A percentile compares a stretch with the other conserved stretches of the same genome.
Evolutionary conservation across 1,140 invertebrate species (phyloP).

Genomic region (Prorops nasuta): DNA sequence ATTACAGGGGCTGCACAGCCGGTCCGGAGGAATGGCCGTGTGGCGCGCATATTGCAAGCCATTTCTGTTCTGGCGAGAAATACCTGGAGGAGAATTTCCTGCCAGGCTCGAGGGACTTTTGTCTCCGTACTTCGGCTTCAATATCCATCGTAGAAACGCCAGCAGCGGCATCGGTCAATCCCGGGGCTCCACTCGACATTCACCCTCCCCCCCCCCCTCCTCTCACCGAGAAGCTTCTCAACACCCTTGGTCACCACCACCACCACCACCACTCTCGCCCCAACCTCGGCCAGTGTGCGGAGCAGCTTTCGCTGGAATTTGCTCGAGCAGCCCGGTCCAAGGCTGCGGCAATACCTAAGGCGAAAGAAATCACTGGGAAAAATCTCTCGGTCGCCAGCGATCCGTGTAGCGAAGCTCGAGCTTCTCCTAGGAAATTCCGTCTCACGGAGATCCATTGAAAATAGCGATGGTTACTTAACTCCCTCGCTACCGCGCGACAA

Average conservation of each 20-base stretch:
- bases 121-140: not conserved
- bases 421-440: too few relatives aligned
- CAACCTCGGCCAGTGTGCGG: too few relatives aligned
- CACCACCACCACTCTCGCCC: not conserved
- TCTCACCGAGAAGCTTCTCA: not conserved
- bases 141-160: not conserved
- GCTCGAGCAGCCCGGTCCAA: not conserved
- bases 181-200: not conserved
- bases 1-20: slow-evolving; percentile 22
- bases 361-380: not conserved
- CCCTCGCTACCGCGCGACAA: too few relatives aligned
- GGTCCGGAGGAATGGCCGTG: slow-evolving; percentile 9
- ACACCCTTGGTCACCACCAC: not conserved
- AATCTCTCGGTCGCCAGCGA: not conserved
- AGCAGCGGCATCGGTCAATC: not conserved
- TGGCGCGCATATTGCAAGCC: slow-evolving; percentile 21
- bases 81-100: too few relatives aligned
- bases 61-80: not conserved
- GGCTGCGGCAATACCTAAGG: not conserved
- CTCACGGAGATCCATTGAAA: too few relatives aligned
- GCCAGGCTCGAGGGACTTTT: not conserved
- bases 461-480: too few relatives aligned
- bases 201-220: not conserved
- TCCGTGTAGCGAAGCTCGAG: too few relatives aligned
- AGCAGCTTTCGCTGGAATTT: not conserved